Conservation (phyloP, 2,797 vertebrate species). For the Cygnus olor region DNA sequence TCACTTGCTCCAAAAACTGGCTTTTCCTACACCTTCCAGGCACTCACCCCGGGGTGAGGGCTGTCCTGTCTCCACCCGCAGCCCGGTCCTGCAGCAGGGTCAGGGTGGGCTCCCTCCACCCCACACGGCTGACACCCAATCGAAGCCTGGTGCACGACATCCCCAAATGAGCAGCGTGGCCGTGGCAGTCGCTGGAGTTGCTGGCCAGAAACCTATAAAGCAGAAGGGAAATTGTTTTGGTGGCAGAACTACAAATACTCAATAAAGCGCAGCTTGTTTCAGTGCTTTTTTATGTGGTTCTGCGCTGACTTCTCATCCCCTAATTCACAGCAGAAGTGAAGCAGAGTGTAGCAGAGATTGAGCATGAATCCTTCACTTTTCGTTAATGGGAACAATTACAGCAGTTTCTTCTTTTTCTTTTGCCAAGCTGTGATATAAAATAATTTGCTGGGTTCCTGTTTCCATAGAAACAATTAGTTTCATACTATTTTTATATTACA, state of each 20-base stretch:
- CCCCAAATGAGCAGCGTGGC: neutral
- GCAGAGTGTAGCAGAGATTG: constrained; percentile 27
- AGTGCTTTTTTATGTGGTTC: constrained; percentile 55
- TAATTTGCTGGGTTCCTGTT: constrained; percentile 44
- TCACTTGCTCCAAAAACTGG: neutral
- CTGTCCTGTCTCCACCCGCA: neutral
- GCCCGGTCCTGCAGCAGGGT: neutral
- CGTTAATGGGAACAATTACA: constrained; percentile 67
- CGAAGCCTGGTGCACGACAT: neutral
- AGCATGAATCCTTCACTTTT: constrained; percentile 21
- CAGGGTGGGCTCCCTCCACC: neutral
- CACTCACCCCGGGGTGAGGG: neutral
- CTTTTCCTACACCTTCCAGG: neutral
- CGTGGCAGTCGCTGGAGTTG: neutral
- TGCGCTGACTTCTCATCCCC: neutral
- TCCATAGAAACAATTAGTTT: constrained; percentile 42
- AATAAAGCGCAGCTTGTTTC: constrained; percentile 40
- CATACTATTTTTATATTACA: neutral
- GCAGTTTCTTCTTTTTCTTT: constrained; percentile 66
- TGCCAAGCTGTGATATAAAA: constrained; percentile 62
- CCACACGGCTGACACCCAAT: accelerated
- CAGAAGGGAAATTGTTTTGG: constrained; percentile 56
- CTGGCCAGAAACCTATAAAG: constrained; percentile 68
- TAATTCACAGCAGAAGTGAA: constrained; percentile 67
- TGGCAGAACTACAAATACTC: constrained; percentile 63